A percentile compares a stretch with the other conserved stretches of the same genome.
Evolutionary conservation across 1,140 invertebrate genomes (phyloP).

Genomic region (Ceratina calcarata): DNA sequence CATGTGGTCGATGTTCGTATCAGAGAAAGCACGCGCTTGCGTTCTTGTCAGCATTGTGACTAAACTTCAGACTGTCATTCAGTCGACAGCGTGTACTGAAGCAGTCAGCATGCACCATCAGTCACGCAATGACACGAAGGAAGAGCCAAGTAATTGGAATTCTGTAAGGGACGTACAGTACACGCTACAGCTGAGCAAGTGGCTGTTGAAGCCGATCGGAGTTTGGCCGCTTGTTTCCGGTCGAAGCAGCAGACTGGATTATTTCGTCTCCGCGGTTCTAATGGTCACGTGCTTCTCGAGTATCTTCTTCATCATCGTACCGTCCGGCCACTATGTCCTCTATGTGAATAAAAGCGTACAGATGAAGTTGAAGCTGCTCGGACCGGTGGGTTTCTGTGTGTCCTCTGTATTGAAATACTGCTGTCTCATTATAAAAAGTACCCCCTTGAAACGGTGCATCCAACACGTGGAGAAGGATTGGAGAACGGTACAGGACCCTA

Average conservation of each 20-base stretch:
- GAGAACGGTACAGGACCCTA: slow-evolving; percentile 28
- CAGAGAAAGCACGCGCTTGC: too few relatives aligned
- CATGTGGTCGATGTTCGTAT: too few relatives aligned
- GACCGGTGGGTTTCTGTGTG: slow-evolving; percentile 27
- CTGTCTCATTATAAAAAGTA: slow-evolving; percentile 4
- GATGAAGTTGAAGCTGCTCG: slow-evolving; percentile 18
- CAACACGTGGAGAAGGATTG: slow-evolving; percentile 56
- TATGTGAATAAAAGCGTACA: too few relatives aligned
- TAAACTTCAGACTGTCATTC: too few relatives aligned
- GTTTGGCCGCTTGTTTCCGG: slow-evolving; percentile 53
- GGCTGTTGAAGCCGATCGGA: slow-evolving; percentile 44
- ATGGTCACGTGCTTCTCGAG: too few relatives aligned
- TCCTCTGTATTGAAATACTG: slow-evolving; percentile 44
- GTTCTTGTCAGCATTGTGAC: too few relatives aligned
- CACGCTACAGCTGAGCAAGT: slow-evolving; percentile 26
- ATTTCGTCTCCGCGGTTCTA: too few relatives aligned
- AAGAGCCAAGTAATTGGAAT: not conserved
- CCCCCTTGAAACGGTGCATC: slow-evolving; percentile 44
- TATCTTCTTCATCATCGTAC: slow-evolving; percentile 19
- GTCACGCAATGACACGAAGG: not conserved
- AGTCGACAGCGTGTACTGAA: too few relatives aligned
- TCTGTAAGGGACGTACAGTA: slow-evolving; percentile 26
- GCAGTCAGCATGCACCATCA: too few relatives aligned
- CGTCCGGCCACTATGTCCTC: slow-evolving; percentile 4
- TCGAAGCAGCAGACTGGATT: not conserved